Evolutionary conservation across 2,113 vertebrate genomes (phyloP), one percentile per base, ranked within the genome.

Genomic region (Archocentrus centrarchus): DNA sequence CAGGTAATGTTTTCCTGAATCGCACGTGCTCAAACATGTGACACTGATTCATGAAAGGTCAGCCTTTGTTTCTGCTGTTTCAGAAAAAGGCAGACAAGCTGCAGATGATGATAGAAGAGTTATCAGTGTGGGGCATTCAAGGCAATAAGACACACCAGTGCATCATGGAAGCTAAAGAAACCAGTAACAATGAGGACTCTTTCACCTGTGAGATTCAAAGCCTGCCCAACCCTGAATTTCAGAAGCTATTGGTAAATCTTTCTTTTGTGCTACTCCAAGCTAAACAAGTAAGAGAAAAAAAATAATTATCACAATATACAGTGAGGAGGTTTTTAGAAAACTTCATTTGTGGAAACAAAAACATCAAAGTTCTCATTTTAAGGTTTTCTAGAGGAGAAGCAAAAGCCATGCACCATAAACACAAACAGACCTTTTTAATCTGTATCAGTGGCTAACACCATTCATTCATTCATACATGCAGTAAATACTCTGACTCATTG

Each of bases 51-150:
- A 3, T 24, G 6, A 60, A 47, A 22, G 10, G 6, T 35, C 5
- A 17, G 9, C 6, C 7, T 70, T 20, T 64, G 9, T 15, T 59
- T 27, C 27, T 27, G 27, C 83, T 2, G 63, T 24, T 92, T 35
- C 85, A 99, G 98, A 99, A 98, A 97, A 95, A 92, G 87, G 93
- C 92, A 2, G 97, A 99, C 86, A 84, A 93, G n/a, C 95, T 99
- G 90, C 89, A 95, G 75, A 96, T 99, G 85, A 94, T 41, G 37
- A 24, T 13, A 30, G 80, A 58, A 1, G 98, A 99, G 64, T 68
- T 99, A 41, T 93, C 89, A 6, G 95, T 96, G 20, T 91, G 91
- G 59, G 96, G 88, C 0, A 53, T 95, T 24, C 83, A 82, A 10
- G 79, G 89, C 9, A 86, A 88, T 7, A 82, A 90, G 8, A 1